A percentile compares a stretch with the other conserved stretches of the same genome.
These are phyloP conservation scores for Zoanthus sansibaricus DNA, from an alignment of 92 coral and sea anemone genomes.

Conservation along the genomic window DNA sequence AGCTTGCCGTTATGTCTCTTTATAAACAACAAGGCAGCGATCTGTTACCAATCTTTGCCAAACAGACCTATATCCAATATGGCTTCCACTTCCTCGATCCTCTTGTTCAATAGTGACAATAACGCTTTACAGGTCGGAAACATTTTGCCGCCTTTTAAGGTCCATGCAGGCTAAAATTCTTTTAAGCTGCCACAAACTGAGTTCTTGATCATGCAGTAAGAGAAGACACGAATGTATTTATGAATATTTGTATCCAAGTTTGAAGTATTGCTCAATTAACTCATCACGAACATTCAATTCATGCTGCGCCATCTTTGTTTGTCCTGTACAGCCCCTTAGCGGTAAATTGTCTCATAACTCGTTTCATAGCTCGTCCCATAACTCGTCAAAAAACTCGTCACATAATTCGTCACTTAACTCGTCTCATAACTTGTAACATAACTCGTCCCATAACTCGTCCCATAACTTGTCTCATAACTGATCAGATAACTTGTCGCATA, in stretches of 20 bases:
- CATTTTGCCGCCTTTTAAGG: conserved; percentile 59
- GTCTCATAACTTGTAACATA: neutral
- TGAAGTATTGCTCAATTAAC: conserved; percentile 68
- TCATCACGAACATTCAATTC: conserved; percentile 53
- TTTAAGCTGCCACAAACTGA: conserved; percentile 74
- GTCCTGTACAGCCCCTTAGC: neutral
- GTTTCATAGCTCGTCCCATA: neutral
- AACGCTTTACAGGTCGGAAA: conserved; percentile 56
- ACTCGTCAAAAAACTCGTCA: no score
- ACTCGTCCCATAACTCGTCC: neutral
- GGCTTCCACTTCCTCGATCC: conserved; percentile 66
- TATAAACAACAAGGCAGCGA: conserved; percentile 57
- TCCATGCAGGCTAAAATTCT: conserved; percentile 65
- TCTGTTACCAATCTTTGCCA: conserved; percentile 65
- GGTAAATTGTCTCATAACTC: neutral
- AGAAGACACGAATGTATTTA: conserved; percentile 70
- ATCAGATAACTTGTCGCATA: neutral
- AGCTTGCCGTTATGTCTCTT: conserved; percentile 63
- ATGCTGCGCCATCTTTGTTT: neutral
- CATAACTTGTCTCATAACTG: neutral
- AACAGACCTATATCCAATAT: conserved; percentile 69
- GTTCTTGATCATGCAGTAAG: conserved; percentile 57
- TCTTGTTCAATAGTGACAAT: conserved; percentile 58
- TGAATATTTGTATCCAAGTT: conserved; percentile 53
- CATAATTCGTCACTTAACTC: neutral